Base-by-base conservation (phyloP, 2,113 vertebrate genomes). In the Poeciliopsis retropinna region DNA sequence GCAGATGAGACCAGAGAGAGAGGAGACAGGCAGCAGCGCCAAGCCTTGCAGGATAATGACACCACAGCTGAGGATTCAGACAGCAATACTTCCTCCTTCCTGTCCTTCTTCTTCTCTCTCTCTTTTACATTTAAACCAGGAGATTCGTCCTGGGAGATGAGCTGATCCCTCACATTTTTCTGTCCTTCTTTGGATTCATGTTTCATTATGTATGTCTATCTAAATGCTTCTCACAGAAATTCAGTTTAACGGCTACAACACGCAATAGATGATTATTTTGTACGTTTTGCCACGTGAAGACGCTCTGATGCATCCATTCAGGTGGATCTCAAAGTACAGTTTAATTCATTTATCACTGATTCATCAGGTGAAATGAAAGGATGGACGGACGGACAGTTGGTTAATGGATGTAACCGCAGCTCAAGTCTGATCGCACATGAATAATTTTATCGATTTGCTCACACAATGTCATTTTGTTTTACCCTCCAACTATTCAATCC, bases 1-100 rank as follows among this genome's bases (percentile, higher is more conserved):
- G 86, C 69, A 81, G 83, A 82, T 81, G 90, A 88, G 84, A 85
- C 64, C 71, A 29, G 78, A 60, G 85, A 76, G 64, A 63, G 0
- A 64, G 70, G 3, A 64, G 72, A 70, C 30, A 64, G 72, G 66
- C 41, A 79, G 67, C 60, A 79, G 65, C 64, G 70, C 28, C 44
- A 39, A 72, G 62, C 41, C 32, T 69, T n/a, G 70, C 60, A 73
- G 67, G 66, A 86, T 88, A 81, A 85, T 86, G 82, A 81, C 79
- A 79, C 64, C 79, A 75, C 70, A 70, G 61, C 67, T 32, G 22
- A 39, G 61, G 27, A 79, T 79, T 83, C 79, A 83, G 83, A 86
- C 85, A 88, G 81, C 74, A 80, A 73, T 72, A 87, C 88, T 80
- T 82, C 77, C 80, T 85, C 72, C 9, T 54, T 37, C 70, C 54